Base-by-base conservation (phyloP, 2,888 invertebrate genomes). In the Idaea straminata region DNA sequence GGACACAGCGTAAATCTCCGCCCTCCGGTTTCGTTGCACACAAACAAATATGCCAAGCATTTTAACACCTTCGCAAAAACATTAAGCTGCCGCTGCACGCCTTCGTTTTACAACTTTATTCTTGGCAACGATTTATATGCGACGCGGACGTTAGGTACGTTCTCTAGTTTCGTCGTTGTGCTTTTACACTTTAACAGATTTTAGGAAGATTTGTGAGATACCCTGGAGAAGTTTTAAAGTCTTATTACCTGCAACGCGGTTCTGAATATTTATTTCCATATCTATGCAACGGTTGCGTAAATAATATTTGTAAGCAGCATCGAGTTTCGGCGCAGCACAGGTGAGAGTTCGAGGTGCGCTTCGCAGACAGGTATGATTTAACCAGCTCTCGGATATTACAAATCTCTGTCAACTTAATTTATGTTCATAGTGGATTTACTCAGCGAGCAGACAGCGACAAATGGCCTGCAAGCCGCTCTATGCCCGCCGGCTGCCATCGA, bases 351-450 rank as follows among this genome's bases (percentile, higher is more conserved):
- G 10, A 7, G 13, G 47, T 47, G 10, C 59, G 35, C 59, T 62
- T 66, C 62, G 67, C 61, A 68, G 70, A 68, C 68, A 70, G 68
- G 66, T 68, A 69, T 67, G 68, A 69, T 68, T 66, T 69, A 70
- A 66, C 62, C 67, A 71, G 62, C 62, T 67, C 67, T 64, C 64
- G 69, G 71, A 67, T 71, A 69, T 71, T 70, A 72, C 72, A 70
- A 74, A 72, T 74, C 71, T 68, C 68, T 65, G 67, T 72, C 66
- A 71, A 71, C 66, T 68, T 69, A 71, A 72, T 72, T 68, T 64
- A 71, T 69, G 69, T 73, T 69, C 67, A 47, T 64, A 62, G 68
- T 69, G 68, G 68, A 69, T 68, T 70, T 65, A 67, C 64, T 62
- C 38, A 34, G 58, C 36, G 57, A 5, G 61, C 15, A 16, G 69